A percentile compares a stretch with the other conserved stretches of the same genome.
Evolutionary conservation across 2,797 vertebrate species (phyloP).

Genomic region (Pipistrellus pygmaeus): DNA sequence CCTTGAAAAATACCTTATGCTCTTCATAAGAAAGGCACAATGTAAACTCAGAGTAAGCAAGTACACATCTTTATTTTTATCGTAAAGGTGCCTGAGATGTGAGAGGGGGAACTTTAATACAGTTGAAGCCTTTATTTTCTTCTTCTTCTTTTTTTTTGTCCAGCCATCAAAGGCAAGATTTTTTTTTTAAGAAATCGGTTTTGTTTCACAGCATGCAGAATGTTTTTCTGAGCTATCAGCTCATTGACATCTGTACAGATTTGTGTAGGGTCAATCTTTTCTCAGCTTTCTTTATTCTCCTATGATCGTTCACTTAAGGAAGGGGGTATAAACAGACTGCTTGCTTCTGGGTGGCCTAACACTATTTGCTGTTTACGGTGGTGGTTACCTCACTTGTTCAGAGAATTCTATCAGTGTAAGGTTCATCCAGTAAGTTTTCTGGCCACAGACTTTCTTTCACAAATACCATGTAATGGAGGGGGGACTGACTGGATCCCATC

Average conservation of each 20-base stretch:
- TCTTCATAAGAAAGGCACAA: constrained; percentile 10
- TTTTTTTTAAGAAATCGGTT: background rate
- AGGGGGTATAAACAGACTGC: background rate
- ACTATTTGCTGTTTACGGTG: background rate
- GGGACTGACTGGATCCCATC: constrained; percentile 13
- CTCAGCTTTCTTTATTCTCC: background rate
- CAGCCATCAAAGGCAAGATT: background rate
- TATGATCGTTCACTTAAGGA: constrained; percentile 1
- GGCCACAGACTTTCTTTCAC: constrained; percentile 19
- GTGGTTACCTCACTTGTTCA: constrained; percentile 10
- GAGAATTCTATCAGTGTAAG: constrained; percentile 15
- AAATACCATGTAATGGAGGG: background rate
- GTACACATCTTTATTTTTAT: background rate
- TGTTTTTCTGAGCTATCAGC: background rate
- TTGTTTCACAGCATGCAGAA: constrained; percentile 32
- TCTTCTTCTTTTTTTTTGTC: background rate
- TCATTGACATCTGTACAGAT: background rate
- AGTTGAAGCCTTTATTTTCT: background rate
- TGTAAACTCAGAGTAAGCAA: background rate
- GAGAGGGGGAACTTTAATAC: background rate
- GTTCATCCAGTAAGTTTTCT: background rate
- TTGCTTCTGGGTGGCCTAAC: background rate
- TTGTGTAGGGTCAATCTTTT: background rate
- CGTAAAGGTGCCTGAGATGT: background rate
- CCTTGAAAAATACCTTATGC: background rate